These are phyloP conservation scores for Epistrophe grossulariae DNA, from an alignment of 2,888 invertebrate species.

Conservation along the genomic window DNA sequence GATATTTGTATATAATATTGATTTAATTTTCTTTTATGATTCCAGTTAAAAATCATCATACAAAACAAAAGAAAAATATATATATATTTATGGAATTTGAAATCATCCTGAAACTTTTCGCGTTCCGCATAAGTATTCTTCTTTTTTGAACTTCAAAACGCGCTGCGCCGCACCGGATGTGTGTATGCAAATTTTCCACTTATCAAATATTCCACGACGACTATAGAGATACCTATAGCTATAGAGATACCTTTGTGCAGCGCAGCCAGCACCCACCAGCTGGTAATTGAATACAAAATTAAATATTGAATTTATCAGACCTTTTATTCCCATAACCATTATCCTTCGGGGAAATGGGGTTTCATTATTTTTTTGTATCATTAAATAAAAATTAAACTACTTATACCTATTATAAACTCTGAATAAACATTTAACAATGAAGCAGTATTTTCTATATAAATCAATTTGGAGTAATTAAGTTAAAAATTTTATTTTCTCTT, in stretches of 20 bases:
- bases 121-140: slow-evolving; percentile 7
- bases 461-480: neutral
- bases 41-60: neutral
- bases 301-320: slow-evolving; percentile 49
- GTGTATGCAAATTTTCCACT: slow-evolving; percentile 37
- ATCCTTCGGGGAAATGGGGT: slow-evolving; percentile 7
- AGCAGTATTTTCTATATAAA: neutral
- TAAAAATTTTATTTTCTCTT: slow-evolving; percentile 4
- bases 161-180: slow-evolving; percentile 7
- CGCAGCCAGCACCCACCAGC: slow-evolving; percentile 13
- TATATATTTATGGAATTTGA: slow-evolving; percentile 5
- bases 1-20: neutral
- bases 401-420: neutral
- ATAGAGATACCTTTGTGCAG: slow-evolving; percentile 26
- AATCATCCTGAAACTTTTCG: neutral
- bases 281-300: slow-evolving; percentile 59
- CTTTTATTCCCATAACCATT: slow-evolving; percentile 23
- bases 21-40: neutral
- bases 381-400: neutral
- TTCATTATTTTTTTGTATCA: neutral
- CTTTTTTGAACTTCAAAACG: slow-evolving; percentile 12
- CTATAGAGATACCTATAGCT: slow-evolving; percentile 20
- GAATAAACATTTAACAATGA: slow-evolving; percentile 2
- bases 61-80: neutral
- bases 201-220: slow-evolving; percentile 33